Conservation (phyloP, 2,888 invertebrate genomes). For the Cancer borealis region DNA sequence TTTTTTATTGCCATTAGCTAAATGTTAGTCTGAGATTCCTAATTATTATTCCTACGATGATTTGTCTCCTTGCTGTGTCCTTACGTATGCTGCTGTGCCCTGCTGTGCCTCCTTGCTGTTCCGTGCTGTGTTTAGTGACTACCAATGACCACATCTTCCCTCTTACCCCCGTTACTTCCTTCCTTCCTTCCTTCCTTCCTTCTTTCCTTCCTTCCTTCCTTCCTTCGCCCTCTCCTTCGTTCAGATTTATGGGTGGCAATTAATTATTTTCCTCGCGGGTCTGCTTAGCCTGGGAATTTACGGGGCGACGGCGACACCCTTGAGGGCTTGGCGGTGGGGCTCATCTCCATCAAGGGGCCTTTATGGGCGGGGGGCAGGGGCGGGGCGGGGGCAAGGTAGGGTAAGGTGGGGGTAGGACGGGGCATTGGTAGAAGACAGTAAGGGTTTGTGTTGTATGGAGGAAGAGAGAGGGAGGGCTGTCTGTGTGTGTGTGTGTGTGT, state of each 20-base stretch:
- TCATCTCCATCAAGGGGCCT: not conserved
- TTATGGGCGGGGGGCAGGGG: too few species aligned
- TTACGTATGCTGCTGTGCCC: too few species aligned
- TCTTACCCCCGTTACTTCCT: not conserved
- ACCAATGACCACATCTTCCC: too few species aligned
- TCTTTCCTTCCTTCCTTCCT: not conserved
- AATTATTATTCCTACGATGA: too few species aligned
- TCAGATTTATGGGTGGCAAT: not conserved
- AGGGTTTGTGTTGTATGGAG: not conserved
- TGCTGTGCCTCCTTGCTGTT: too few species aligned
- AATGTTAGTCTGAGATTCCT: too few species aligned
- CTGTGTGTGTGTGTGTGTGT: not conserved
- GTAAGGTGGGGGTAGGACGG: not conserved
- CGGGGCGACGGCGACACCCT: not conserved
- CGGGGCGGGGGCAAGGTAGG: not conserved
- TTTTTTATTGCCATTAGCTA: too few species aligned
- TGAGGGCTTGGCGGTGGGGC: not conserved
- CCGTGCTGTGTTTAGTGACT: too few species aligned
- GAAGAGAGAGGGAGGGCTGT: not conserved
- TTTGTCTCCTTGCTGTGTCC: too few species aligned
- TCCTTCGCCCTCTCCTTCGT: not conserved
- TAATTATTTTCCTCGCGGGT: not conserved
- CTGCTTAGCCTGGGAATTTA: not conserved
- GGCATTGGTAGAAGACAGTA: not conserved
- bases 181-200: not conserved